These are phyloP conservation scores for Hemistola chrysoprasaria DNA, from an alignment of 2,888 invertebrate genomes.

Conservation along the genomic window DNA sequence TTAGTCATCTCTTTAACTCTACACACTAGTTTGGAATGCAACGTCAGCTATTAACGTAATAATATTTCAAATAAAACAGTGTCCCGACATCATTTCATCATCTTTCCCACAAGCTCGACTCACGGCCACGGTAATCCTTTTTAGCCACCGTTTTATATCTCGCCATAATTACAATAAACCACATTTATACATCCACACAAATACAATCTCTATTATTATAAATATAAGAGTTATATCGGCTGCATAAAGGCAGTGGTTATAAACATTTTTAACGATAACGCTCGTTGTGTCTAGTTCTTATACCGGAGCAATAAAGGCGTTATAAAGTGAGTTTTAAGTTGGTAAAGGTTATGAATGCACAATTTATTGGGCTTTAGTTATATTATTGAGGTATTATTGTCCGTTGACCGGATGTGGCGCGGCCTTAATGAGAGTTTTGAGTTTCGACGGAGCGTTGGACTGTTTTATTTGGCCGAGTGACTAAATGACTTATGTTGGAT, in stretches of 20 bases:
- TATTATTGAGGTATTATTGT: constrained; percentile 49
- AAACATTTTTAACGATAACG: constrained; percentile 1
- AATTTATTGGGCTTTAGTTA: constrained; percentile 63
- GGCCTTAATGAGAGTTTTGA: constrained; percentile 36
- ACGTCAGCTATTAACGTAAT: constrained; percentile 34
- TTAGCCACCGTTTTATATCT: constrained; percentile 70
- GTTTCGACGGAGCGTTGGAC: constrained; percentile 5
- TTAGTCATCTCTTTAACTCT: constrained; percentile 16
- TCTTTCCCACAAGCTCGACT: constrained; percentile 49
- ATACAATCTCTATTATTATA: constrained; percentile 4
- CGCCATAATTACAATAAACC: constrained; percentile 27
- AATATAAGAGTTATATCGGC: constrained; percentile 10
- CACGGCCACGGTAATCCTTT: constrained; percentile 55
- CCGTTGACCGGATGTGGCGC: constrained; percentile 43
- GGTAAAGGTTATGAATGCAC: constrained; percentile 44
- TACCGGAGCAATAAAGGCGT: background rate
- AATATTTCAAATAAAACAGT: too few relatives aligned
- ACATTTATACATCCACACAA: constrained; percentile 49
- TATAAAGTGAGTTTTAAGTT: constrained; percentile 4
- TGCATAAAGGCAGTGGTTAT: constrained; percentile 13
- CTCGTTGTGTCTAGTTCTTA: constrained; percentile 1
- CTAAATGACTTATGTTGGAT: constrained; percentile 4
- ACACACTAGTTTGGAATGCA: too few relatives aligned
- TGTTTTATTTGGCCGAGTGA: background rate
- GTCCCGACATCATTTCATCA: constrained; percentile 48